A percentile compares a stretch with the other conserved stretches of the same genome.
phyloP scores from a whole-genome alignment of 2,888 invertebrate genomes.

The Caenorhabditis doughertyi region DNA sequence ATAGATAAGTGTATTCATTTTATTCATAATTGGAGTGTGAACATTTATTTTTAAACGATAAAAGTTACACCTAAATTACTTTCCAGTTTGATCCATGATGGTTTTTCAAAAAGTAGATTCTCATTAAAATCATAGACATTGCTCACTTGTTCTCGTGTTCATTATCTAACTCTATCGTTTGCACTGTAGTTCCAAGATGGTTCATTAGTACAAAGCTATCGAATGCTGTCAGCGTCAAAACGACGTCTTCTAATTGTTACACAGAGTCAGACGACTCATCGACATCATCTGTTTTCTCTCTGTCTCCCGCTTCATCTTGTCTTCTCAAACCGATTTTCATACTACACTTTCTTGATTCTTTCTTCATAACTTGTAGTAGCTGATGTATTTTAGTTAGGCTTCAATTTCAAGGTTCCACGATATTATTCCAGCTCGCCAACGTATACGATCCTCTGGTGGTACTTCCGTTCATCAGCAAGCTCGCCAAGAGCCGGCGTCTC shows the following conservation, averaged over 20 bases:
- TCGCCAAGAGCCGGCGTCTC: constrained; percentile 49
- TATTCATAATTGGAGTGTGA: too few species aligned
- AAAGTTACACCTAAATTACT: too few species aligned
- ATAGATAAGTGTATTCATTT: background rate
- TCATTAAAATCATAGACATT: too few species aligned
- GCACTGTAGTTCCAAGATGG: background rate
- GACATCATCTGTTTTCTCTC: background rate
- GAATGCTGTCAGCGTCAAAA: background rate
- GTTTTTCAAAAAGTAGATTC: too few species aligned
- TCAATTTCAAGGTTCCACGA: too few species aligned
- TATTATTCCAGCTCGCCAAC: constrained; percentile 36
- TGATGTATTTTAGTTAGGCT: too few species aligned
- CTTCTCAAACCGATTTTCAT: background rate
- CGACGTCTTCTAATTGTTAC: constrained; percentile 9
- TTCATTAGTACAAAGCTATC: background rate
- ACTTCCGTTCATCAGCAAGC: constrained; percentile 56
- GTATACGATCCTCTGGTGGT: constrained; percentile 54
- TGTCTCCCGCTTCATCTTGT: background rate
- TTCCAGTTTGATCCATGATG: too few species aligned
- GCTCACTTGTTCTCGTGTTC: too few species aligned
- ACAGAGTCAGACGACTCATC: constrained; percentile 1
- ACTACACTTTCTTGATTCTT: too few species aligned
- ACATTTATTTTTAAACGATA: too few species aligned
- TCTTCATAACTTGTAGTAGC: background rate
- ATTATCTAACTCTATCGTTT: background rate